Base-by-base conservation (phyloP, 92 coral and sea anemone species). In the Micromussa lordhowensis region DNA sequence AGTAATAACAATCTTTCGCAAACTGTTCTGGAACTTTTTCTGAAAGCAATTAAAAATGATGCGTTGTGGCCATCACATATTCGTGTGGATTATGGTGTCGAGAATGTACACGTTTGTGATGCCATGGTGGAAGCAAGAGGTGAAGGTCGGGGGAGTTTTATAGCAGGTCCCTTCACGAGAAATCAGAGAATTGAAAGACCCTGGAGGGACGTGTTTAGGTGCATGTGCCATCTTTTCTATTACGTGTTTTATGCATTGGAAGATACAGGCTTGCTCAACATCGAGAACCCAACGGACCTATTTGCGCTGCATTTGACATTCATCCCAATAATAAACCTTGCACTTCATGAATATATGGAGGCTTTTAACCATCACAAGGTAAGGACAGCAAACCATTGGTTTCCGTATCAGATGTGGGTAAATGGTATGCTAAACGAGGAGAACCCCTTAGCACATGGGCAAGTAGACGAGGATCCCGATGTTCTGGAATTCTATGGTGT, bases 321-420 rank as follows among this genome's bases (percentile, higher is more conserved):
- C 72, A 57, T 86, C 8, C 91, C 91, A 64, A 78, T 92, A 78
- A 90, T 93, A 71, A 93, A 88, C 84, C 80, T 87, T 22, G 89
- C 93, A 48, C 90, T 87, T 30, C 88, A 79, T 17, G 91, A 90
- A 61, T 87, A 34, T 84, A 76, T 34, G 79, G 88, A 86, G 75
- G 94, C 87, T 8, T 94, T 94, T 48, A 94, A 93, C 57, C 75
- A 91, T 72, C 96, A 88, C 55, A 68, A 87, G n/a, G 75, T 94
- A 35, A 83, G 91, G 34, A 94, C 93, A 72, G 96, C 76, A 79
- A 91, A 86, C 48, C 79, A 91, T 79, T 94, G 93, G 96, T 88
- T 94, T 59, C 96, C 94, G 11, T 81, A 94, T 86, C 96, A 94
- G 69, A 75, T 94, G 90, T 91, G 94, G 94, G 73, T 94, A 53